phyloP scores from a whole-genome alignment of 2,113 vertebrate genomes.

The Axis porcinus region DNA sequence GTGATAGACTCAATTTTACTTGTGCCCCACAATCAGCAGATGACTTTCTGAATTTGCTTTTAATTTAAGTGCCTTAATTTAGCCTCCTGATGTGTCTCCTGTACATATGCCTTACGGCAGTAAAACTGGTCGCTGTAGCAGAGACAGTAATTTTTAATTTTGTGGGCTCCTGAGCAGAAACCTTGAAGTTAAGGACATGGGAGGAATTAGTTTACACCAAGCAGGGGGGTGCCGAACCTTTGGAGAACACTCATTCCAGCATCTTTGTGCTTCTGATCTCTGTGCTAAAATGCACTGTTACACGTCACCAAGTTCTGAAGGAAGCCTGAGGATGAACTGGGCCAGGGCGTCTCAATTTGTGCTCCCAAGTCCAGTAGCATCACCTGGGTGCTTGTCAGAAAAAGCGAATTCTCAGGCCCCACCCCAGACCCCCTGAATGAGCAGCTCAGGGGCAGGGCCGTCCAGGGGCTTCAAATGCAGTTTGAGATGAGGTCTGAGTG shows the following conservation, averaged over 20 bases:
- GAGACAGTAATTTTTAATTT: background rate
- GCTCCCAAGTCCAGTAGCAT: background rate
- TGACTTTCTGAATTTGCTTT: background rate
- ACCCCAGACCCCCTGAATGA: background rate
- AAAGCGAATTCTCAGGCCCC: background rate
- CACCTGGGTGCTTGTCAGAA: background rate
- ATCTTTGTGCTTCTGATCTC: background rate
- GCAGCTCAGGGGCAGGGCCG: background rate
- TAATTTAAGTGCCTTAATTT: background rate
- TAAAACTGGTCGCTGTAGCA: background rate
- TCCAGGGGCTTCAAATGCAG: no score
- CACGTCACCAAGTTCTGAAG: rapidly evolving
- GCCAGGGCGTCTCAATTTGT: background rate
- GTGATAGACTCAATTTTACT: background rate
- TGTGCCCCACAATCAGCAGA: background rate
- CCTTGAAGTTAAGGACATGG: background rate
- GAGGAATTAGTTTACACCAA: background rate
- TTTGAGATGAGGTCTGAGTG: background rate
- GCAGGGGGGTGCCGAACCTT: background rate
- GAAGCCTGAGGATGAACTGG: background rate
- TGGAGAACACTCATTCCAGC: background rate
- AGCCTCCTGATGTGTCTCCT: background rate
- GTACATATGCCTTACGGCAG: rapidly evolving
- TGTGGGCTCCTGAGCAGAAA: background rate
- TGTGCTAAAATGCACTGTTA: background rate